Evolutionary conservation across 2,888 invertebrate genomes (phyloP), one percentile per base, ranked within the genome.

Genomic region (Pachydiplax longipennis): DNA sequence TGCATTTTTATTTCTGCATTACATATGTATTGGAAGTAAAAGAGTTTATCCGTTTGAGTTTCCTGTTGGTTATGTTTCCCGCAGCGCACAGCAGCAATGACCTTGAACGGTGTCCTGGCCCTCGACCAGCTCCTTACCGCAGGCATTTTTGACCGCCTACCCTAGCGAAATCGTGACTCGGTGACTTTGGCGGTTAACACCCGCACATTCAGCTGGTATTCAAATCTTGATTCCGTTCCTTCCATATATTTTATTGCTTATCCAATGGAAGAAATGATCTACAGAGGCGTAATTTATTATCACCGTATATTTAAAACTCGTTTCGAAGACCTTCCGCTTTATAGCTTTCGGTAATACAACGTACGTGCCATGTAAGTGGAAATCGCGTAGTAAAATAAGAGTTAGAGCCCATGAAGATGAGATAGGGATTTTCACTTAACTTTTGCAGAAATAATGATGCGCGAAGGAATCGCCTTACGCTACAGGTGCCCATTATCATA

Each of bases 101-200:
- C 87, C 87, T 87, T 87, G 58, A 87, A 58, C 35, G 37, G 87
- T 37, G 31, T 37, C 37, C 87, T 48, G 87, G 87, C 61, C 87
- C 87, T 65, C 31, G 61, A 58, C 61, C 83, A 31, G n/a, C 37
- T 35, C 61, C 83, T 58, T 44, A 58, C 87, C 87, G 37, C 87
- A 87, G 87, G 87, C 61, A 61, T 87, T 87, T 37, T 61, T 13
- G 87, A 65, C n/a, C 37, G 61, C 87, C 87, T 37, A 61, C 37
- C 87, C 35, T 58, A 87, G n/a, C 65, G 35, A 48, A 58, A 61
- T 87, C 87, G 87, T 87, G 87, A 87, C 87, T 61, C 18, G 61
- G 53, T 35, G 61, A 40, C 37, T 61, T 87, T 61, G 87, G 61
- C 87, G 87, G 87, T 40, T 87, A n/a, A 35, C 87, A 87, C 87